Base-by-base conservation (phyloP, 2,113 vertebrate species). In the Rhynchomys soricoides region DNA sequence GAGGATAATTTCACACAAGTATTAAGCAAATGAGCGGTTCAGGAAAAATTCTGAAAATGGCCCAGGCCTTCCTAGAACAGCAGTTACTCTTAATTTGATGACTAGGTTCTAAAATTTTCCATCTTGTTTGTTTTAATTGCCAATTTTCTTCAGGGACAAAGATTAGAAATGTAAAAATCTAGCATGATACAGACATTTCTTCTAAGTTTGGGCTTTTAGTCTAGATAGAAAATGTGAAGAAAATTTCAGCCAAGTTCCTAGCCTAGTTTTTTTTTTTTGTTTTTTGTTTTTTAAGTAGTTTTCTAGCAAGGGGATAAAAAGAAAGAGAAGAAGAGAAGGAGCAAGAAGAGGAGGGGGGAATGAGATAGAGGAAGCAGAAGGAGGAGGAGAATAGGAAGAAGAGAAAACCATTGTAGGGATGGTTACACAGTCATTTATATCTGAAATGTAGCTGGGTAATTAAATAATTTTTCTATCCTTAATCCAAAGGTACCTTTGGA, bases 111-210 rank as follows among this genome's bases (percentile, higher is more conserved):
- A 26, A 92, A 90, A 86, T 55, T 90, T 92, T 82, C 29, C 31
- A 71, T 93, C 87, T 90, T 86, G 85, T 91, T 93, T 59, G 77
- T 90, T 95, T 94, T 78, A 34, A 92, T 4, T 93, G 93, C 48
- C 57, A 89, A 40, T 96, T 97, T 94, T 55, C 50, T 92, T 96
- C 52, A 86, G 81, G 48, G 31, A 91, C 66, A 96, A 94, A 87
- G 37, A 88, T 92, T 89, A 95, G 52, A 83, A 92, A 24, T 96
- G 29, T 93, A 85, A 93, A 96, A 95, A 90, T 16, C 26, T 91
- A 92, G 73, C 59, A 92, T 40, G 1, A 52, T 88, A 93, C 77
- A 86, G 70, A 91, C 37, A 96, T 90, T 90, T 93, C 24, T 96
- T 81, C 89, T 79, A 94, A 93, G 71, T 92, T 45, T 48, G 48